Base-by-base conservation (phyloP, 2,797 vertebrate genomes). In the Leuciscus waleckii region DNA sequence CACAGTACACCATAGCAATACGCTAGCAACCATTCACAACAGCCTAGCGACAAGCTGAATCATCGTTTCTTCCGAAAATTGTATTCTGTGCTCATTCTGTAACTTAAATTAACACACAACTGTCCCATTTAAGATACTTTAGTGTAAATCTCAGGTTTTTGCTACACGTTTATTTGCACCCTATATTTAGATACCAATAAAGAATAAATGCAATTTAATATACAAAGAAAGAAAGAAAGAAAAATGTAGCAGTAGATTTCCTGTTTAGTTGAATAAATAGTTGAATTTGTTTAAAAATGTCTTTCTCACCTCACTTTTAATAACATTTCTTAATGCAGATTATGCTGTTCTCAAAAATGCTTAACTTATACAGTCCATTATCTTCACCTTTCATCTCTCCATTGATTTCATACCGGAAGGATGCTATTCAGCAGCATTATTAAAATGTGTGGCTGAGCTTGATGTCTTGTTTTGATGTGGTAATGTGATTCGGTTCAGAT, bases 381-480 rank as follows among this genome's bases (percentile, higher is more conserved):
- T 23, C 26, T 46, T n/a, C 54, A 82, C 26, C 56, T 74, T 74
- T 82, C 39, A 82, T 74, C 81, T 63, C 29, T 19, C 29, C 26
- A 23, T 73, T 61, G 23, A n/a, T 80, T 35, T 29, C 9, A 7
- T 9, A 56, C 19, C 32, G 49, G 58, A 61, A 83, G 56, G 21
- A 3, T 82, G 81, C 43, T 35, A 35, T 82, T 65, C 26, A 63
- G 35, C 26, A 49, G 43, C 10, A 6, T 51, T 10, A 83, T 67
- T 51, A 29, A 67, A 68, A 54, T 21, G 7, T 26, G 73, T 14
- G 46, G 7, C 23, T 68, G 26, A 77, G 82, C 81, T 51, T 65
- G 71, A 65, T 41, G 23, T 67, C 14, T 51, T 56, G n/a, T 56
- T 84, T 77, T 77, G 75, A 71, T 85, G 76, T 79, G 83, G 6